Evolutionary conservation across 2,888 invertebrate genomes (phyloP), one percentile per base, ranked within the genome.

Genomic region (Meta bourneti): DNA sequence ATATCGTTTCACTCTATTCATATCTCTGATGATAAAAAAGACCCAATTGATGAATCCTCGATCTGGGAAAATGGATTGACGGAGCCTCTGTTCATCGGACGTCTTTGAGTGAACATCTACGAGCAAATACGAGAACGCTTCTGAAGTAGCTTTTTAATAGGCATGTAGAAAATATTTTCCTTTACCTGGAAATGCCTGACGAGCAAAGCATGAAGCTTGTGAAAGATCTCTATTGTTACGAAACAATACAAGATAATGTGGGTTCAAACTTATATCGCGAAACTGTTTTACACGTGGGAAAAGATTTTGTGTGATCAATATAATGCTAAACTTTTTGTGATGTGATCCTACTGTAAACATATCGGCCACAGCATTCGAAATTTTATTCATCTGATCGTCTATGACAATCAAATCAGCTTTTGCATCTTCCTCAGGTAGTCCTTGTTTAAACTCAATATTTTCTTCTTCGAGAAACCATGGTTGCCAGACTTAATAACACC

Each of bases 71-170:
- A 74, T 74, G 16, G 74, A 74, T 2, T 13, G 34, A n/a, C 74
- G 20, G 9, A 74, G 19, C 19, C 74, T 19, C 8, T 20, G 7
- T 19, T 20, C 4, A 48, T 74, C 74, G 2, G 34, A 20, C 34
- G 74, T 74, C 48, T 8, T 13, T 74, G 74, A 48, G 74, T 74
- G 34, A 20, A 74, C 19, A 48, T 78, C 51, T 16, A 49, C 11
- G n/a, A 93, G 61, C 16, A 93, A 71, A 86, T 93, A 93, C 6
- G 91, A 89, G 75, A 93, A 92, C 6, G 92, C 93, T 8, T 74
- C 77, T 0, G n/a, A 16, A 6, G 93, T 93, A 0, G 93, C 92
- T 19, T 93, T 90, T 34, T 88, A 74, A 90, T 93, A 93, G 5
- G 93, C 93, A 20, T 80, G 69, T 51, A 83, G 20, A 19, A 74